Evolutionary conservation across 2,113 vertebrate genomes (phyloP), one percentile per base, ranked within the genome.

Genomic region (Trichechus manatus): DNA sequence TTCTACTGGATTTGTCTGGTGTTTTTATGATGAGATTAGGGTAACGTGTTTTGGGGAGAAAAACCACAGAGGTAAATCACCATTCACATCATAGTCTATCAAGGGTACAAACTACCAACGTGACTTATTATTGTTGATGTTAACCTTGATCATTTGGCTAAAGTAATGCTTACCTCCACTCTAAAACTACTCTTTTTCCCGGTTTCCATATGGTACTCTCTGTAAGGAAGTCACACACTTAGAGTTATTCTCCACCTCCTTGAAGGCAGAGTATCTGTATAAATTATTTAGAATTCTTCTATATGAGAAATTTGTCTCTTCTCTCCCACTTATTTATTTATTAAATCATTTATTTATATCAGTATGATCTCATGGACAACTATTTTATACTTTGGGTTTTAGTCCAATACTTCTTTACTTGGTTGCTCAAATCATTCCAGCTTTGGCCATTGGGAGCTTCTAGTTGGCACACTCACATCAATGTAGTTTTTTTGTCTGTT

Each of bases 181-280:
- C 0, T 31, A 53, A 39, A 29, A 6, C n/a, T 14, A 68, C 20
- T 31, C 63, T 47, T 39, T 4, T 19, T 4, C 1, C 2, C 1
- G 47, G 20, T 80, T 85, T 80, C 23, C 29, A 7, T 10, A 6
- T 6, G 5, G 3, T 29, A 4, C 2, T 61, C 31, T 70, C 25
- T 70, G 14, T 11, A 42, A 33, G 50, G 39, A 64, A 64, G 29
- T 78, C 36, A 17, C 50, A 13, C 44, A 15, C 22, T 31, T 25
- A 25, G 50, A n/a, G 5, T 5, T 13, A 1, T 22, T 13, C 9
- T 39, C 20, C 9, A 31, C 27, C n/a, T 82, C 50, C 84, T 44
- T 77, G 25, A n/a, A 36, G n/a, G 7, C 5, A 50, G n/a, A 86
- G 33, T 47, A 63, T 9, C 50, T 9, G 14, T 36, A 22, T 47